Evolutionary conservation across 2,888 invertebrate genomes (phyloP).

Genomic region (Geophilus truncorum): DNA sequence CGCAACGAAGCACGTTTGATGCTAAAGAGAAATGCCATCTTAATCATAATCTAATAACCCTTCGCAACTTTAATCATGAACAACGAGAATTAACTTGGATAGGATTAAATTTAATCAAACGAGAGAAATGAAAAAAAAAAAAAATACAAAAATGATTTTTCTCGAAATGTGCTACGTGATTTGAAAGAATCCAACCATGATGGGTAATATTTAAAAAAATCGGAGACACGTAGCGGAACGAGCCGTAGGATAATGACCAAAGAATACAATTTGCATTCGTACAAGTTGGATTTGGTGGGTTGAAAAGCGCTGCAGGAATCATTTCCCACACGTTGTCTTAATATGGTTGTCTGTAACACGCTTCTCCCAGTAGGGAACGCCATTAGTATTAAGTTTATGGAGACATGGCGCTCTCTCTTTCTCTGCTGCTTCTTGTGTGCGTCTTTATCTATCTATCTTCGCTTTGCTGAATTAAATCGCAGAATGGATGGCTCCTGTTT

Average conservation of each 20-base stretch:
- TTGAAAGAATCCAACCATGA: neutral
- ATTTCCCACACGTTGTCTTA: constrained; percentile 11
- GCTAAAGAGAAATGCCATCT: neutral
- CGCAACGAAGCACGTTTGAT: constrained; percentile 6
- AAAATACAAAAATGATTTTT: neutral
- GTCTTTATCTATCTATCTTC: neutral
- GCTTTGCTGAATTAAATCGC: neutral
- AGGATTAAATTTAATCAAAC: neutral
- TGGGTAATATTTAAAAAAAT: neutral
- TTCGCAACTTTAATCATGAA: neutral
- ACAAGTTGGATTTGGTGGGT: constrained; percentile 1
- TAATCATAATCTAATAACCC: constrained; percentile 11
- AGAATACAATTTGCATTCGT: neutral
- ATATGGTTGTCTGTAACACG: constrained; percentile 6
- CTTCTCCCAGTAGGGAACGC: constrained; percentile 5
- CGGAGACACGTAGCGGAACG: neutral
- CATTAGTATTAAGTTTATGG: constrained; percentile 20
- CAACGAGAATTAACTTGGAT: neutral
- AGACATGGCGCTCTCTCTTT: neutral
- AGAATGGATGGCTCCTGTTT: neutral
- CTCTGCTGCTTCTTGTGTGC: neutral
- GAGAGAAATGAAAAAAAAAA: neutral
- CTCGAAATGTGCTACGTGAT: neutral
- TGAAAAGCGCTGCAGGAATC: constrained; percentile 20
- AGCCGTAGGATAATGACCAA: neutral